Conservation (phyloP, 2,888 invertebrate genomes). For the Xestia ashworthii region DNA sequence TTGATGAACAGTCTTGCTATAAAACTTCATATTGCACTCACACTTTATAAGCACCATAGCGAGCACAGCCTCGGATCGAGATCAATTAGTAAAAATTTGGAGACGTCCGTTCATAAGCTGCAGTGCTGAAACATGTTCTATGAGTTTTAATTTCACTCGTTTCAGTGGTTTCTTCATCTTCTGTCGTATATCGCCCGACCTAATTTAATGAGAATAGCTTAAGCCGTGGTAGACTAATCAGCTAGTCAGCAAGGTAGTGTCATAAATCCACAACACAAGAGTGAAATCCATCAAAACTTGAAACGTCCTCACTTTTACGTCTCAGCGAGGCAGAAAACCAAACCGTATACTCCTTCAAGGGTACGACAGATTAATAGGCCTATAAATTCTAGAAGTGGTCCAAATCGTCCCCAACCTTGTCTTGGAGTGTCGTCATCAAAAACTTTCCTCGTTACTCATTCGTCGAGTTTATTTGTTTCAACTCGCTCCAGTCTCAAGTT, state of each 20-base stretch:
- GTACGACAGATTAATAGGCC: conserved; percentile 61
- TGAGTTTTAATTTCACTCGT: not conserved
- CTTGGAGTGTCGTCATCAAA: conserved; percentile 63
- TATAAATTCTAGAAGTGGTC: conserved; percentile 61
- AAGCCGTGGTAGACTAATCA: not conserved
- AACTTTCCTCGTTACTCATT: conserved; percentile 72
- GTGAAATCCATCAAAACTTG: conserved; percentile 21
- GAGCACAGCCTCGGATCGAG: too few relatives aligned
- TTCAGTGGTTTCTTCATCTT: not conserved
- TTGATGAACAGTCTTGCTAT: too few relatives aligned
- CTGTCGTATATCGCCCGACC: too few relatives aligned
- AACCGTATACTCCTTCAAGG: conserved; percentile 20
- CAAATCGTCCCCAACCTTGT: conserved; percentile 62
- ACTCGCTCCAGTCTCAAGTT: conserved; percentile 61
- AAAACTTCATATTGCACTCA: too few relatives aligned
- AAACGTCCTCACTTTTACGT: conserved; percentile 10
- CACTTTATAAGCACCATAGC: too few relatives aligned
- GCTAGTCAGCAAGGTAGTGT: not conserved
- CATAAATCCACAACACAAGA: not conserved
- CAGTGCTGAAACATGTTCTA: too few relatives aligned
- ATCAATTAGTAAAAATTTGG: too few relatives aligned
- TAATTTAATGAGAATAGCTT: not conserved
- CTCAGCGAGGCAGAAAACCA: not conserved
- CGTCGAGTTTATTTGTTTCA: conserved; percentile 75
- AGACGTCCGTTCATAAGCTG: too few relatives aligned